phyloP scores from a whole-genome alignment of 2,797 vertebrate species.

The Rhodeus uyekii region DNA sequence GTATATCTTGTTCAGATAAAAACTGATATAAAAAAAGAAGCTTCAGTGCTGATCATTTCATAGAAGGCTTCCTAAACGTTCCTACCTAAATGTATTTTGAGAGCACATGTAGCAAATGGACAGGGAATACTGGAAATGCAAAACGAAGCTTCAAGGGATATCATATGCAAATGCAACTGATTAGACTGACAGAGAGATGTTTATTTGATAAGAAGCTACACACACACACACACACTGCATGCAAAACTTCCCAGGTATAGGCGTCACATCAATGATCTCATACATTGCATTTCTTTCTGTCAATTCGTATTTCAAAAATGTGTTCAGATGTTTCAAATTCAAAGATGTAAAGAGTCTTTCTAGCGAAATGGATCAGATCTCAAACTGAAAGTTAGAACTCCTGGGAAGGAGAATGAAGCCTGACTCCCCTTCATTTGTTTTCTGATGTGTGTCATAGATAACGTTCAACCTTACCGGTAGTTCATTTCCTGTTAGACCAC shows the following conservation, averaged over 20 bases:
- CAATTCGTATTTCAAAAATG: too few relatives aligned
- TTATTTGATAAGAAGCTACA: conserved; percentile 22
- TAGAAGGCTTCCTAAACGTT: not conserved
- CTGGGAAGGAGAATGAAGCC: not conserved
- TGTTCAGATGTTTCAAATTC: not conserved
- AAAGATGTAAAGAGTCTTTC: not conserved
- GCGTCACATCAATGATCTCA: not conserved
- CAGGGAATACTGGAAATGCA: conserved; percentile 34
- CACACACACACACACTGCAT: not conserved
- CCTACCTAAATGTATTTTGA: not conserved
- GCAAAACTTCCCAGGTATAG: not conserved
- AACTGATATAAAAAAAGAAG: not conserved
- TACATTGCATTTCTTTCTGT: not conserved
- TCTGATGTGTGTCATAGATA: conserved; percentile 22
- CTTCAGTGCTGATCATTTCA: not conserved
- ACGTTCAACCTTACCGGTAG: not conserved
- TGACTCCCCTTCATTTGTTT: not conserved
- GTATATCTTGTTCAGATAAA: not conserved
- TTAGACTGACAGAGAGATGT: conserved; percentile 27
- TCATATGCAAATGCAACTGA: conserved; percentile 45
- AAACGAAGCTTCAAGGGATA: conserved; percentile 38
- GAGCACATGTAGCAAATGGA: not conserved
- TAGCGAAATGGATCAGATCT: not conserved
- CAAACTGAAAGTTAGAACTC: not conserved
- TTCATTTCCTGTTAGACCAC: not conserved